Conservation (phyloP, 2,113 vertebrate species). For the Myocastor coypus region DNA sequence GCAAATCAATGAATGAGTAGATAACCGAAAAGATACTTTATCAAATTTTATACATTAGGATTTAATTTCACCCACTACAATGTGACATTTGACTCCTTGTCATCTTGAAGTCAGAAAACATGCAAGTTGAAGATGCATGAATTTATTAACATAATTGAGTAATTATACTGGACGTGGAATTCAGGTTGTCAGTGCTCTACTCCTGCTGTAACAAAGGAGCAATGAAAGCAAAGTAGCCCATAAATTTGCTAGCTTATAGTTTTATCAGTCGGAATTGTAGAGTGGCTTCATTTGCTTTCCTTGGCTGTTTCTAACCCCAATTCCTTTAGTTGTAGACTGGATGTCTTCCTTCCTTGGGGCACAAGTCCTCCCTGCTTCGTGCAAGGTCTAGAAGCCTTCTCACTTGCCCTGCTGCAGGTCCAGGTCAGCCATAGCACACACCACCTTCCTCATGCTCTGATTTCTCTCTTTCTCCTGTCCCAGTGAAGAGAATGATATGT, state of each 20-base stretch:
- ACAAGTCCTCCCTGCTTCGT: neutral
- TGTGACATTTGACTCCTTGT: neutral
- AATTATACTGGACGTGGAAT: neutral
- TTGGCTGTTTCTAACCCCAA: neutral
- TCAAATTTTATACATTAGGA: neutral
- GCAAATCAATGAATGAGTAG: neutral
- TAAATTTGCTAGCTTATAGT: neutral
- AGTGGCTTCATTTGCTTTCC: neutral
- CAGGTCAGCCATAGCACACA: neutral
- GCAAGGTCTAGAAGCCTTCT: neutral
- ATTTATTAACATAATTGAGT: neutral
- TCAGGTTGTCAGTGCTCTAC: neutral
- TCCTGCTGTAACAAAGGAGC: neutral
- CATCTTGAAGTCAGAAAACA: neutral
- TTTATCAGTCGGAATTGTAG: neutral
- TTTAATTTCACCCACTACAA: neutral
- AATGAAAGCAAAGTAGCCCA: neutral
- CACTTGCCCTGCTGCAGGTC: accelerated
- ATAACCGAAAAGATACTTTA: neutral
- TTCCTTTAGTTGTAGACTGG: neutral
- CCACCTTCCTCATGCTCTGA: neutral
- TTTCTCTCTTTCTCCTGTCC: neutral
- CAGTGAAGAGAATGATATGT: neutral
- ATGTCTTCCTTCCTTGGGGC: neutral
- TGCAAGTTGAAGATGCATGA: neutral